A percentile compares a stretch with the other conserved stretches of the same genome.
Evolutionary conservation across 2,888 invertebrate species (phyloP).

Genomic region (Erannis defoliaria): DNA sequence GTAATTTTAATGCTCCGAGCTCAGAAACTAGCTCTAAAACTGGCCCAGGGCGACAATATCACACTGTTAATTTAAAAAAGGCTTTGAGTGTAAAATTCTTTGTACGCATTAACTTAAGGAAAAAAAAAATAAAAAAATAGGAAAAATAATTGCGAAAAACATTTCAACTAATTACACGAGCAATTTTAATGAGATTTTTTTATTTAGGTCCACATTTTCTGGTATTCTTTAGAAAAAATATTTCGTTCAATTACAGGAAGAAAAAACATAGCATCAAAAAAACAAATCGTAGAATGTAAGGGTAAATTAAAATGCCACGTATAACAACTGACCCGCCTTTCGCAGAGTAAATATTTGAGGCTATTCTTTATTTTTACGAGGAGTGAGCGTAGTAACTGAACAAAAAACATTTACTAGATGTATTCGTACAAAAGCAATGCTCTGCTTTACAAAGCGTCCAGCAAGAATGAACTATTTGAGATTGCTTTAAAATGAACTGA

Average conservation of each 20-base stretch:
- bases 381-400: conserved; percentile 29
- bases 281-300: neutral
- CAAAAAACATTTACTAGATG: conserved; percentile 40
- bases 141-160: too few species aligned
- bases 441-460: conserved; percentile 44
- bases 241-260: neutral
- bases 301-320: conserved; percentile 26
- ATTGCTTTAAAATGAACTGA: conserved; percentile 62
- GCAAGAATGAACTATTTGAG: conserved; percentile 57
- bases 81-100: too few species aligned
- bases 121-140: too few species aligned
- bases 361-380: conserved; percentile 31
- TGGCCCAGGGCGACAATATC: too few species aligned
- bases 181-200: too few species aligned
- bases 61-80: too few species aligned
- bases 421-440: conserved; percentile 40
- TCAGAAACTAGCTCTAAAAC: too few species aligned
- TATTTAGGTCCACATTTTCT: too few species aligned
- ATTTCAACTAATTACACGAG: too few species aligned
- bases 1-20: too few species aligned
- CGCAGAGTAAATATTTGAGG: conserved; percentile 35
- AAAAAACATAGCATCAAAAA: neutral
- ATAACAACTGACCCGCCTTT: conserved; percentile 32
- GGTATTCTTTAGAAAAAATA: too few species aligned
- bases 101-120: too few species aligned